Conservation (phyloP, 1,140 invertebrate species). For the Diabrotica virgifera region DNA sequence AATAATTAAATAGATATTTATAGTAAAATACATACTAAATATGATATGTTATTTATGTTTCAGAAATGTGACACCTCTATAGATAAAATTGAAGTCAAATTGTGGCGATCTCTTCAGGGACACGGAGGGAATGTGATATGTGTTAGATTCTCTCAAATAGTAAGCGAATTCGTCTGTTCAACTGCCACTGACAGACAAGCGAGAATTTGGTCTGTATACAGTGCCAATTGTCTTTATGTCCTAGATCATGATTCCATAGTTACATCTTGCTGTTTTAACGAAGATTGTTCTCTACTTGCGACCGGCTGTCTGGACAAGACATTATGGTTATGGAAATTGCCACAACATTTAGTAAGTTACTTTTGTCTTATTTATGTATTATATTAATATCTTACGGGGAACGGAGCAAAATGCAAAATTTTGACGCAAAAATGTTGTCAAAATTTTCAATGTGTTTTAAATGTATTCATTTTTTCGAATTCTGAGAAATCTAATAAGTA, state of each 20-base stretch:
- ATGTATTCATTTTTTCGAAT: too few species aligned
- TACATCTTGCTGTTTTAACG: slow-evolving; percentile 55
- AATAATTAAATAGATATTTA: too few species aligned
- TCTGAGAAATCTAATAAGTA: too few species aligned
- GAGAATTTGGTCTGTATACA: slow-evolving; percentile 51
- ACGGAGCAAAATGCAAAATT: too few species aligned
- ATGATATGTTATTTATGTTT: too few species aligned
- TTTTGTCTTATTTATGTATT: not conserved
- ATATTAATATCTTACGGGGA: too few species aligned
- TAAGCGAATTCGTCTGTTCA: slow-evolving; percentile 47
- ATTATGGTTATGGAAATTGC: slow-evolving; percentile 57
- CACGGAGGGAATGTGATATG: slow-evolving; percentile 60
- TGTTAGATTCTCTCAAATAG: slow-evolving; percentile 53
- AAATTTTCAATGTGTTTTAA: too few species aligned
- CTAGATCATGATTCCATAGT: slow-evolving; percentile 58
- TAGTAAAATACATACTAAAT: too few species aligned
- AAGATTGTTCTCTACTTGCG: slow-evolving; percentile 52
- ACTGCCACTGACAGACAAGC: slow-evolving; percentile 49
- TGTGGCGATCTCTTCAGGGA: slow-evolving; percentile 47
- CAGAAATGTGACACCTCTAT: slow-evolving; percentile 6
- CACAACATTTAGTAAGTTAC: slow-evolving; percentile 52
- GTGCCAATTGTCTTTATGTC: slow-evolving; percentile 56
- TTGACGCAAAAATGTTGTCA: too few species aligned
- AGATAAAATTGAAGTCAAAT: slow-evolving; percentile 37
- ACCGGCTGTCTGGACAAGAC: slow-evolving; percentile 58